Percentiles rank a stretch among this genome's conserved stretches.
These are phyloP conservation scores for Gobio gobio DNA, from an alignment of 2,113 vertebrate species.

Conservation along the genomic window DNA sequence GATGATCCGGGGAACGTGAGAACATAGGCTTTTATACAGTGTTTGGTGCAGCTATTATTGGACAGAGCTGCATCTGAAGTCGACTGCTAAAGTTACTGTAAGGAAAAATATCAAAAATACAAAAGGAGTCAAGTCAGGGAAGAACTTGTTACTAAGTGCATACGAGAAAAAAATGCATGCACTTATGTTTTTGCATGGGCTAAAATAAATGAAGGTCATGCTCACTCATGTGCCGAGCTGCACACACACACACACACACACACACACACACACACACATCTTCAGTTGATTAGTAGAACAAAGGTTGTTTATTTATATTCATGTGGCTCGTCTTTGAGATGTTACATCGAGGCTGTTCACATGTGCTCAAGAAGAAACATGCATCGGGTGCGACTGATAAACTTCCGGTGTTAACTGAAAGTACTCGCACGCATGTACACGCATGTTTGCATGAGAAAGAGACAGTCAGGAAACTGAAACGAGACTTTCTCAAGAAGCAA, in stretches of 20 bases:
- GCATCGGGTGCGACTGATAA: constrained; percentile 59
- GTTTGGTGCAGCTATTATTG: background rate
- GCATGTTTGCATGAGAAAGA: constrained; percentile 29
- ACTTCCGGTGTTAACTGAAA: constrained; percentile 68
- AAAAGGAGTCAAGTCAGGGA: background rate
- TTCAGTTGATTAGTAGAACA: background rate
- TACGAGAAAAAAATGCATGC: background rate
- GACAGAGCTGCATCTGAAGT: background rate
- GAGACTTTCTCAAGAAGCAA: background rate
- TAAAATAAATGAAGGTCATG: background rate
- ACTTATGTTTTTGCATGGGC: background rate
- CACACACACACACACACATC: background rate
- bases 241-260: background rate
- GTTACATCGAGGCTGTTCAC: constrained; percentile 18
- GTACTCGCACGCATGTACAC: constrained; percentile 38
- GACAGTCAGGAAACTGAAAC: constrained; percentile 50
- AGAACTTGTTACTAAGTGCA: background rate
- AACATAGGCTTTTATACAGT: background rate
- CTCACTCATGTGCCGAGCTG: background rate
- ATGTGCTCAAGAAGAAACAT: constrained; percentile 26
- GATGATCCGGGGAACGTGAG: background rate
- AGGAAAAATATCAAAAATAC: background rate
- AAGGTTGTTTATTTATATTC: background rate
- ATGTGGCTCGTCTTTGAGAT: constrained; percentile 18
- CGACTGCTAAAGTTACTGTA: background rate